Base-by-base conservation (phyloP, 2,888 invertebrate genomes). In the Cabera pusaria region DNA sequence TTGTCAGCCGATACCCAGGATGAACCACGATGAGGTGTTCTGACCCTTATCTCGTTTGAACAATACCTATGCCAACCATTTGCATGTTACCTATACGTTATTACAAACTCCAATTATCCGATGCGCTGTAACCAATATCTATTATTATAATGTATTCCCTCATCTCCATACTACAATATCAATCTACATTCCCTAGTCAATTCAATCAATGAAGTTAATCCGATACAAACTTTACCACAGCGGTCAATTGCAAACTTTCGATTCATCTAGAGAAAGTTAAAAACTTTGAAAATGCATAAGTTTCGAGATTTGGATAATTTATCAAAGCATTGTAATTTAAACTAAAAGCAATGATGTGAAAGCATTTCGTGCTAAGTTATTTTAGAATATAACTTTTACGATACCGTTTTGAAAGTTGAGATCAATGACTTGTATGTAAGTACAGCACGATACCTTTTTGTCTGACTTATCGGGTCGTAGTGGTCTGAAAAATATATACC, bases 211-310 rank as follows among this genome's bases (percentile, higher is more conserved):
- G 6, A 6, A 2, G 12, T 28, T 16, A 28, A 11, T 28, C 12
- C 6, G 12, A 17, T 26, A 8, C 18, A 6, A 28, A 28, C 28
- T 28, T 28, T 8, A n/a, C 3, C 18, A n/a, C 3, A 4, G 28
- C 28, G 28, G 28, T 28, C 7, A n/a, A n/a, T 12, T 12, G 14
- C 16, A 11, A 28, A 28, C 20, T 28, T 28, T 12, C 4, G 6
- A 24, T 24, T 9, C 6, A n/a, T n/a, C n/a, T n/a, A n/a, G n/a
- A n/a, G n/a, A n/a, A n/a, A 1, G 8, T 6, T 23, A 25, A 16
- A 14, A 14, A 16, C 4, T 24, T 24, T 14, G 3, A 4, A 6
- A 11, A 6, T 14, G 14, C 2, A 5, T 1, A 14, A 14, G 10
- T 25, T 25, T 16, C 2, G 11, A 16, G 16, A 7, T 8, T 25